Conservation (phyloP, 2,113 vertebrate species). For the Excalfactoria chinensis region DNA sequence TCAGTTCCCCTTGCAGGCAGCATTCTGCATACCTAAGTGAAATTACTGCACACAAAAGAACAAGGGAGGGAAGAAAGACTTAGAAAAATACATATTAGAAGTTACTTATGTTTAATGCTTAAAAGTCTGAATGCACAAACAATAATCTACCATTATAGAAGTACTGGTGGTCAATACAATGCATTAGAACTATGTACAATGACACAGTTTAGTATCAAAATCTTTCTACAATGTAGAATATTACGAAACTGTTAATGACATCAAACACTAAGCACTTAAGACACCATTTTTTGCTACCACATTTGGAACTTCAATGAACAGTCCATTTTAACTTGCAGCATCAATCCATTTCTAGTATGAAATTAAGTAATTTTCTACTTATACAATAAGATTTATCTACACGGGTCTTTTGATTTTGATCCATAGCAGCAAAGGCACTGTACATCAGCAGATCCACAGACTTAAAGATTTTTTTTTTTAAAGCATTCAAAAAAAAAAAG, state of each 20-base stretch:
- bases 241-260: conserved; percentile 89
- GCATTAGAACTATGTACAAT: conserved; percentile 89
- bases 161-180: conserved; percentile 86
- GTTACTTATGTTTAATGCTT: conserved; percentile 88
- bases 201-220: conserved; percentile 91
- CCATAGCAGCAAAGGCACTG: conserved; percentile 93
- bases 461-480: conserved; percentile 82
- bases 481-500: conserved; percentile 82
- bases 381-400: conserved; percentile 89
- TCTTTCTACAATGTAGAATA: conserved; percentile 87
- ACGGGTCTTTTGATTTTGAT: conserved; percentile 88
- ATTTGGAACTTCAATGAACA: conserved; percentile 86
- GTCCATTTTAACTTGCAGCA: conserved; percentile 86
- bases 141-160: conserved; percentile 87
- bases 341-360: conserved; percentile 88
- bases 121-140: conserved; percentile 90
- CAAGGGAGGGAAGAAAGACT: background rate
- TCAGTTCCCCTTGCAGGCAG: background rate
- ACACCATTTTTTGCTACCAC: conserved; percentile 88
- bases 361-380: conserved; percentile 88
- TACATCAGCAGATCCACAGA: conserved; percentile 92
- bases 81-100: conserved; percentile 76
- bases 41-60: background rate
- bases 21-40: background rate
- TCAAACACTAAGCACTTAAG: conserved; percentile 89